Conservation (phyloP, 2,113 vertebrate genomes). For the Macroglossus sobrinus region DNA sequence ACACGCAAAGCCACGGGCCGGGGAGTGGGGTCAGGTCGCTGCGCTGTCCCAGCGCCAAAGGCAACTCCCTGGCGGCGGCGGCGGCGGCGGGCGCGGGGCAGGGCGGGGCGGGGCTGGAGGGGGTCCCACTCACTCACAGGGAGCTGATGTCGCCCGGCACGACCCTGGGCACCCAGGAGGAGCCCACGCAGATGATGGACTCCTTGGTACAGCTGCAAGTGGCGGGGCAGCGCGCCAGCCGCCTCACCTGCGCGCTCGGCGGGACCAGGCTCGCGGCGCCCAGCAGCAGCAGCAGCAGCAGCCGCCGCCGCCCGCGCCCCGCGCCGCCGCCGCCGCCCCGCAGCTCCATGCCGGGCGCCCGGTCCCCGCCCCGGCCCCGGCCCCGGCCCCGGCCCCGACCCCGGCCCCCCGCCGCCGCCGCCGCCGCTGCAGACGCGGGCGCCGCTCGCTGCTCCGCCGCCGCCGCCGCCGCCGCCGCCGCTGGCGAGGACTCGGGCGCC, state of each 20-base stretch:
- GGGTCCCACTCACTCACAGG: conserved; percentile 90
- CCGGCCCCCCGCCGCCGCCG: too few relatives aligned
- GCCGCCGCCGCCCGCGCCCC: conserved; percentile 40
- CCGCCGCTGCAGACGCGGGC: conserved; percentile 23
- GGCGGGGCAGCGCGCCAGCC: conserved; percentile 86
- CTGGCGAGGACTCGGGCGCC: conserved; percentile 57
- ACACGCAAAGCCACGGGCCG: background rate
- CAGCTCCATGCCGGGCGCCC: conserved; percentile 68
- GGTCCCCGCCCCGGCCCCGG: background rate
- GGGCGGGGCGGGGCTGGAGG: background rate
- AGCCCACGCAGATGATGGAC: conserved; percentile 96
- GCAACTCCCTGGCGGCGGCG: conserved; percentile 19
- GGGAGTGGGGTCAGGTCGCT: background rate
- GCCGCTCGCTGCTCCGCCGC: conserved; percentile 26
- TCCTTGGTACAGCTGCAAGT: conserved; percentile 96
- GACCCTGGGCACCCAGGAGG: conserved; percentile 86
- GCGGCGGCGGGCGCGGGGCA: background rate
- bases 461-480: conserved; percentile 10
- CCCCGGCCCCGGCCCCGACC: background rate
- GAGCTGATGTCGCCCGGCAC: conserved; percentile 91
- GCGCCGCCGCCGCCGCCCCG: conserved; percentile 48
- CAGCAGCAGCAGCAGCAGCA: conserved; percentile 59
- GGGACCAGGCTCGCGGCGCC: conserved; percentile 66
- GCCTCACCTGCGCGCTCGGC: conserved; percentile 79
- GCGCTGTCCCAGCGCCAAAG: background rate